Evolutionary conservation across 2,888 invertebrate genomes (phyloP), one percentile per base, ranked within the genome.

Genomic region (Leucozona laternaria): DNA sequence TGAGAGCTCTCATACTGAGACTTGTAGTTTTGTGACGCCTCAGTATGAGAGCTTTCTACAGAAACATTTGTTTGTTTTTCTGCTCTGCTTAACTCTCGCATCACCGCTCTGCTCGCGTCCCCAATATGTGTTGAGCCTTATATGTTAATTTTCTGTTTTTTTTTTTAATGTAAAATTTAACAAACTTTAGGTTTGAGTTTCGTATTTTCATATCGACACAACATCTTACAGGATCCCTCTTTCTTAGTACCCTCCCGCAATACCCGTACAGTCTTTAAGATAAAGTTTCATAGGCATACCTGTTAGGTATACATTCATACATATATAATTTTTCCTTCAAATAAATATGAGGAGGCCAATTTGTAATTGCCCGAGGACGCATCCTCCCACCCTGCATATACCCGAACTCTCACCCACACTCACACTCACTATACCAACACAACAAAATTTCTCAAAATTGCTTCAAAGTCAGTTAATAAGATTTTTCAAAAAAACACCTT

Each of bases 381-480:
- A 43, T 25, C n/a, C 60, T 25, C 70, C 53, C 53, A 50, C 28
- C 40, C n/a, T 13, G 4, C 8, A 28, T 4, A 28, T 28, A 28
- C 4, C 0, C 40, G n/a, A n/a, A n/a, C n/a, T n/a, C n/a, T n/a
- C n/a, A 40, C 48, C 43, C 64, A 64, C 64, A 64, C 64, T 45
- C 25, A 25, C 22, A 8, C n/a, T n/a, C n/a, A n/a, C n/a, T n/a
- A n/a, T n/a, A 34, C 25, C 53, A 48, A 40, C 50, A 48, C 37
- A 53, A 53, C 25, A 25, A 53, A 53, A 66, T 50, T 66, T 17
- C 40, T 53, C 53, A 68, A 83, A 73, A 72, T 79, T 84, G 75
- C 84, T 79, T 76, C 57, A 71, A 84, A 84, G 79, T 75, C 70
- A 83, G 79, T 75, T 80, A 68, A 68, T 76, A 79, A 85, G 66